Evolutionary conservation across 2,113 vertebrate genomes (phyloP), one percentile per base, ranked within the genome.

Genomic region (Pteropus alecto): DNA sequence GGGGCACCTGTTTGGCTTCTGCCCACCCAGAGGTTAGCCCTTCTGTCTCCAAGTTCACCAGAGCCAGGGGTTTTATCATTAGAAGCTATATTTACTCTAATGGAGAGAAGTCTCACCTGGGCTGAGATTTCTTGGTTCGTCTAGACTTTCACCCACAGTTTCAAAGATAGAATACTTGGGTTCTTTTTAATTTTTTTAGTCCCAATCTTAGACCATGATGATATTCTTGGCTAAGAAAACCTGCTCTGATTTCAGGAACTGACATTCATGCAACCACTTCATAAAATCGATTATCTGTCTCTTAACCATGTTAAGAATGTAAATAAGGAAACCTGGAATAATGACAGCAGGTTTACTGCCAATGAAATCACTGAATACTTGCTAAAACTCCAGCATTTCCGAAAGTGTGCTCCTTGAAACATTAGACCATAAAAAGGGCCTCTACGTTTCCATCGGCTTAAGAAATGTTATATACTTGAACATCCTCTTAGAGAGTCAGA

Each of bases 201-300:
- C 4, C 58, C 60, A 67, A 8, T 28, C 28, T 88, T 74, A 90
- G 54, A 76, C 54, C 21, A 33, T 21, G 48, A 33, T 85, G 18
- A 73, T 41, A 9, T 74, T 78, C 71, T 83, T 86, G 30, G 78
- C 73, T 82, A 24, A 87, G 61, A 90, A 94, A 90, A 90, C 1
- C 30, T 83, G 18, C 26, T 93, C 73, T 51, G 26, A 26, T 89
- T 76, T 70, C 73, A 97, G 58, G 61, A 82, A 63, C 35, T 81
- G 74, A 48, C 41, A 79, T 85, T 60, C 11, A 16, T 95, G 30
- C 63, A 92, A 51, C 28, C 63, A 93, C 68, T 38, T 84, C 65
- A 92, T 95, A 71, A 92, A 82, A 92, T 95, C 7, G 12, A 56
- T 93, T 70, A 33, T 63, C 89, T 97, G 60, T 65, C 61, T 86